Percentiles rank a stretch among this genome's conserved stretches.
Conservation (phyloP, 2,797 vertebrate genomes). For the Knipowitschia caucasica region DNA sequence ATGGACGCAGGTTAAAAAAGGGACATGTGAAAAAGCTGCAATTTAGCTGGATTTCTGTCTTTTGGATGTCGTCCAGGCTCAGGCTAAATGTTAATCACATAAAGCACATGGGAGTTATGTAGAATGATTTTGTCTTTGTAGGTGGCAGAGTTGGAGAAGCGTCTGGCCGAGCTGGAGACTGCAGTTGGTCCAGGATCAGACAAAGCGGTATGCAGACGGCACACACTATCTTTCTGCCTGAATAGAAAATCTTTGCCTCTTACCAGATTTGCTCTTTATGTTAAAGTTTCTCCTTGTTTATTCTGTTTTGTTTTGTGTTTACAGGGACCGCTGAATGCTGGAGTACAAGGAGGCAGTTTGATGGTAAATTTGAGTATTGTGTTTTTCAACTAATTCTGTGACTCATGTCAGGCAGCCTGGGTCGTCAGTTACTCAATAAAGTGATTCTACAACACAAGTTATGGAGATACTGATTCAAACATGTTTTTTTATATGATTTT, state of each 20-base stretch:
- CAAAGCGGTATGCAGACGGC: slow-evolving; percentile 78
- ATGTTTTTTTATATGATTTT: slow-evolving; percentile 14
- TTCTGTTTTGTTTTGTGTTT: slow-evolving; percentile 28
- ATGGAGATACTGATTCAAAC: slow-evolving; percentile 2
- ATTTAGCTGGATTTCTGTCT: slow-evolving; percentile 9
- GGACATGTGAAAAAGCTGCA: no score
- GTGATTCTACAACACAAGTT: background rate
- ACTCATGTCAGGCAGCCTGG: no score
- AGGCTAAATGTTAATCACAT: no score
- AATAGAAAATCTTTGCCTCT: slow-evolving; percentile 18
- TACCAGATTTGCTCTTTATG: slow-evolving; percentile 16
- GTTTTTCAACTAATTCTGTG: slow-evolving; percentile 11
- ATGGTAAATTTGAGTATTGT: slow-evolving; percentile 74
- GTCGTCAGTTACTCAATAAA: slow-evolving; percentile 20
- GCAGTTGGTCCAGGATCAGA: slow-evolving; percentile 85
- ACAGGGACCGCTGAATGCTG: slow-evolving; percentile 86
- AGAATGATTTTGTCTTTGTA: slow-evolving; percentile 51
- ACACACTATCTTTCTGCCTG: background rate
- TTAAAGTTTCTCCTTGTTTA: background rate
- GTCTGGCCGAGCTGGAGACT: slow-evolving; percentile 87
- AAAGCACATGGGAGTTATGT: no score
- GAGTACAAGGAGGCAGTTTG: slow-evolving; percentile 85
- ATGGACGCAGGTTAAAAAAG: no score
- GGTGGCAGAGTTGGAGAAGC: slow-evolving; percentile 90
- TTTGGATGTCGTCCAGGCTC: background rate